These are phyloP conservation scores for Tetramorium parvispinum DNA, from an alignment of 1,140 invertebrate species.

Conservation along the genomic window DNA sequence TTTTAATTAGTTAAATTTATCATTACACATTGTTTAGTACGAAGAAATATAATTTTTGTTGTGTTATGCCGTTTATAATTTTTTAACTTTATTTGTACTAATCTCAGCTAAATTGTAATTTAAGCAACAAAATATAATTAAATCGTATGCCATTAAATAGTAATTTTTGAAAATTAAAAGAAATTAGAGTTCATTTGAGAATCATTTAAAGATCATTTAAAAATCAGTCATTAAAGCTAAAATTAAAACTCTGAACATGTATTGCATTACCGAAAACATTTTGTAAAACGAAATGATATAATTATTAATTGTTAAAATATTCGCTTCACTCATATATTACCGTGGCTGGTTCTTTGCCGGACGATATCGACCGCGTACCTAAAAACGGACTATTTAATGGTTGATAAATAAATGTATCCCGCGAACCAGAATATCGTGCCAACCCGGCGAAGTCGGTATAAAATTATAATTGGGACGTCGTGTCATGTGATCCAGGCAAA, in stretches of 20 bases:
- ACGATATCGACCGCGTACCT: slow-evolving; percentile 47
- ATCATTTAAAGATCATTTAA: background rate
- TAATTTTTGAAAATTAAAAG: background rate
- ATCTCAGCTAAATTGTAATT: background rate
- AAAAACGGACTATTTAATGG: slow-evolving; percentile 58
- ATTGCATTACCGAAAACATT: background rate
- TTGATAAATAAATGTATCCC: slow-evolving; percentile 60
- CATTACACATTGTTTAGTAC: background rate
- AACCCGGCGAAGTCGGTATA: slow-evolving; percentile 39
- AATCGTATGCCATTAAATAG: background rate
- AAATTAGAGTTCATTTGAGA: background rate
- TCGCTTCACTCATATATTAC: background rate
- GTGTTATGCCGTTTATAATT: background rate
- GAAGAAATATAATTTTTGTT: background rate
- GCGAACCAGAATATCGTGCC: slow-evolving; percentile 47
- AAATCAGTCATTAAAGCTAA: background rate
- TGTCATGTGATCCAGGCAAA: slow-evolving; percentile 36
- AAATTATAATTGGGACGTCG: slow-evolving; percentile 59
- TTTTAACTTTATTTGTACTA: background rate
- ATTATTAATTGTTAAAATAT: slow-evolving; percentile 5
- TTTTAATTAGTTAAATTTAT: background rate
- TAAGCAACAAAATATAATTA: background rate
- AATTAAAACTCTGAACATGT: background rate
- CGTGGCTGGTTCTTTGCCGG: slow-evolving; percentile 6
- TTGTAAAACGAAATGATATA: slow-evolving; percentile 4